Conservation (phyloP, 2,888 invertebrate species). For the Ectemnius continuus region DNA sequence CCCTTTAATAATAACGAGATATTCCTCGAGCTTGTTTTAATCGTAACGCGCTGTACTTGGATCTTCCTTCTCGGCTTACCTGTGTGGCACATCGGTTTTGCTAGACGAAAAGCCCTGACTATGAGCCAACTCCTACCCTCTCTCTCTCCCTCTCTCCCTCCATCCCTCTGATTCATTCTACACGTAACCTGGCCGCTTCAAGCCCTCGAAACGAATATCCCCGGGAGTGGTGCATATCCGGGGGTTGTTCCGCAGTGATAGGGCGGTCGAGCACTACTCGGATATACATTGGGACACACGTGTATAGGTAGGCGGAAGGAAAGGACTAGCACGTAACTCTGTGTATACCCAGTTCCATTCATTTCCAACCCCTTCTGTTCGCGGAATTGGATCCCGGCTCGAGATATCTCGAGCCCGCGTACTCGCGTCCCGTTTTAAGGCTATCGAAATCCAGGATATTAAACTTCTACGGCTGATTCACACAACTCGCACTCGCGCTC, state of each 20-base stretch:
- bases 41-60: constrained; percentile 24
- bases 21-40: constrained; percentile 32
- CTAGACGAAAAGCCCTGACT: neutral
- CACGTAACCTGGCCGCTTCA: constrained; percentile 25
- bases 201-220: constrained; percentile 42
- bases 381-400: constrained; percentile 57
- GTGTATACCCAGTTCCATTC: constrained; percentile 41
- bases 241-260: neutral
- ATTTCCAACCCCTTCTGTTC: constrained; percentile 44
- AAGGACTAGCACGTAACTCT: constrained; percentile 36
- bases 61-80: constrained; percentile 19
- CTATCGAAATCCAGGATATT: constrained; percentile 64
- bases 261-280: neutral
- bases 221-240: constrained; percentile 7
- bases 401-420: constrained; percentile 48
- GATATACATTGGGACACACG: constrained; percentile 18
- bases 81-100: neutral
- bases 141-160: constrained; percentile 33
- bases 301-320: constrained; percentile 21
- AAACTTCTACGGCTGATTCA: constrained; percentile 48
- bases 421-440: constrained; percentile 54
- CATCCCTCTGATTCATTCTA: constrained; percentile 48
- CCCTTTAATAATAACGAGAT: constrained; percentile 38
- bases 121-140: constrained; percentile 11
- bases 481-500: neutral